Percentiles rank a stretch among this genome's conserved stretches.
phyloP scores from a whole-genome alignment of 1,140 invertebrate genomes.

The Diprion similis region DNA sequence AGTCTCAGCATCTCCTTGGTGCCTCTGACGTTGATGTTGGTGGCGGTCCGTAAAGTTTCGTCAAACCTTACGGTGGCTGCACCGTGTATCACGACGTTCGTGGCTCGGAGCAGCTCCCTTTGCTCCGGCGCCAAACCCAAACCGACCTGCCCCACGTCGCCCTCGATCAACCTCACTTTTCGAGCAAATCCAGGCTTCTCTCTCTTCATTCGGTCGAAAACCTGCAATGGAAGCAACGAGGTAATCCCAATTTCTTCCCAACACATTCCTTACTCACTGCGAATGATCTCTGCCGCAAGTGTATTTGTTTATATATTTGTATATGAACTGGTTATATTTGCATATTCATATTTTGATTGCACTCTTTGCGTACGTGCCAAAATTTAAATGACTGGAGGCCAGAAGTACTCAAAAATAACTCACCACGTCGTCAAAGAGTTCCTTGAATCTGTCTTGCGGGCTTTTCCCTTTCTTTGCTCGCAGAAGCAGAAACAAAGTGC shows the following conservation, averaged over 20 bases:
- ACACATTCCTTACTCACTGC: slow-evolving; percentile 61
- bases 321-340: no score
- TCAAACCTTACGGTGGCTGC: slow-evolving; percentile 92
- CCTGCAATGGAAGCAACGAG: slow-evolving; percentile 43
- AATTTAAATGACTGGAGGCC: no score
- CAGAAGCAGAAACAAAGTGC: slow-evolving; percentile 72
- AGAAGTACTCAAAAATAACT: slow-evolving; percentile 36
- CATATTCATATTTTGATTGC: not conserved
- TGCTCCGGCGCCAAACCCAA: slow-evolving; percentile 67
- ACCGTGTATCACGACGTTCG: slow-evolving; percentile 81
- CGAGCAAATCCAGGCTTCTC: slow-evolving; percentile 53
- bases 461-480: slow-evolving; percentile 74
- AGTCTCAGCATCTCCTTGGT: slow-evolving; percentile 67
- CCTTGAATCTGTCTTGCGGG: slow-evolving; percentile 63
- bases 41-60: slow-evolving; percentile 73
- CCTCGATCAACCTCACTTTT: slow-evolving; percentile 67
- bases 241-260: slow-evolving; percentile 51
- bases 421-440: slow-evolving; percentile 65
- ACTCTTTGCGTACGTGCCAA: no score
- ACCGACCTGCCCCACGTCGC: slow-evolving; percentile 65
- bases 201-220: slow-evolving; percentile 60
- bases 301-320: no score
- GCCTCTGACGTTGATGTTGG: slow-evolving; percentile 68
- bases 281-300: slow-evolving; percentile 6
- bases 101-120: slow-evolving; percentile 57